phyloP scores from a whole-genome alignment of 2,888 invertebrate genomes.

The Melipona beecheii region DNA sequence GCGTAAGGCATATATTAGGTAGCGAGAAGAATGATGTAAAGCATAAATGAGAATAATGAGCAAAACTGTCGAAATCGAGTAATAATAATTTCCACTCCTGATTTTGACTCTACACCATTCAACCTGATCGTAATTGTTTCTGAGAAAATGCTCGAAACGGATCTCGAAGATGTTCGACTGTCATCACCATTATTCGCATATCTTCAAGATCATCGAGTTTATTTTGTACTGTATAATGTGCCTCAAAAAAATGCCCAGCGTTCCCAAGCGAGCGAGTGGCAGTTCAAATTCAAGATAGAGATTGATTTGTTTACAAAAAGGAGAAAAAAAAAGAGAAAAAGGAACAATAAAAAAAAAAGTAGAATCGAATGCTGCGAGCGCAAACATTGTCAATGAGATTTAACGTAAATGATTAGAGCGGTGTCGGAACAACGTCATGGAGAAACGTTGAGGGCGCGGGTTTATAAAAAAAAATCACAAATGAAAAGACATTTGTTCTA shows the following conservation, averaged over 20 bases:
- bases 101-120: slow-evolving; percentile 33
- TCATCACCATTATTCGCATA: background rate
- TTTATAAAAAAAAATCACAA: slow-evolving; percentile 14
- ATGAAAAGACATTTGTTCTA: slow-evolving; percentile 63
- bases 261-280: slow-evolving; percentile 23
- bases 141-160: slow-evolving; percentile 9
- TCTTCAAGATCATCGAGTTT: slow-evolving; percentile 28
- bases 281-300: slow-evolving; percentile 11
- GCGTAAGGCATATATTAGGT: slow-evolving; percentile 23
- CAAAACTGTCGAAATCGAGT: slow-evolving; percentile 24
- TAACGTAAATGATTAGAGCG: slow-evolving; percentile 8
- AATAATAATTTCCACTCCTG: slow-evolving; percentile 30
- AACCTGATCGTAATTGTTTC: slow-evolving; percentile 38
- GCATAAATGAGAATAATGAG: slow-evolving; percentile 26
- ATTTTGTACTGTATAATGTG: slow-evolving; percentile 51
- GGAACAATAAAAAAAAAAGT: slow-evolving; percentile 3
- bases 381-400: slow-evolving; percentile 31
- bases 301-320: slow-evolving; percentile 19
- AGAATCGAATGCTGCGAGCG: slow-evolving; percentile 28
- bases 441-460: background rate
- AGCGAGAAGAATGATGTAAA: slow-evolving; percentile 46
- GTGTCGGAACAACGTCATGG: background rate
- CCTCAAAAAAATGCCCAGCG: slow-evolving; percentile 37
- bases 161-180: slow-evolving; percentile 20
- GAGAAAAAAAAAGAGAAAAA: background rate